Evolutionary conservation across 2,113 vertebrate species (phyloP), one percentile per base, ranked within the genome.

Genomic region (Tamias sibiricus): DNA sequence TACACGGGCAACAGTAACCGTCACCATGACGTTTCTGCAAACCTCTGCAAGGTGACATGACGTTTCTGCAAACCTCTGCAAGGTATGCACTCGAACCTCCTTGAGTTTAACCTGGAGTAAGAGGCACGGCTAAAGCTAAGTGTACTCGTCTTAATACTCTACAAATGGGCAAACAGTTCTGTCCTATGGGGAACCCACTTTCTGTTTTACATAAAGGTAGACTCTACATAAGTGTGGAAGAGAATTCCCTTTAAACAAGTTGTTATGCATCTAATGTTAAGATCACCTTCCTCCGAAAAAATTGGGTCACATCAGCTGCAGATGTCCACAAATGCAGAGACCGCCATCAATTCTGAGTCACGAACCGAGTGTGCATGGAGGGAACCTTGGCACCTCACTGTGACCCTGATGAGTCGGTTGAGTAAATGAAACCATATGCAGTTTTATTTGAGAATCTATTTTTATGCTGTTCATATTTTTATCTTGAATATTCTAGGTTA

Each of bases 361-460:
- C 2, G 3, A 0, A 64, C 44, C 37, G 69, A 14, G 32, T 94
- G 32, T 47, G 14, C 1, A 0, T 6, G 42, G 44, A 52, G 30
- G 4, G 17, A 68, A 20, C 82, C 32, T 84, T 84, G 71, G 47
- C 59, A 88, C 91, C 87, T 91, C 76, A 93, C 6, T 40, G 6
- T 49, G 59, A 81, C 42, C 81, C 68, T 74, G 44, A 66, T 37
- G 54, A 95, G 30, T 35, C 62, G 35, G 35, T 68, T 80, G 64
- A 64, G 6, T 54, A 13, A 54, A 54, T 76, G 54, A 87, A 92
- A 87, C 40, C 68, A 14, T 59, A 30, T 24, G 62, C 19, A 10
- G 28, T 81, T 81, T 90, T 90, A 44, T 72, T 87, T 87, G 68
- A 76, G 8, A 83, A 95, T 75, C n/a, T 76, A 28, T 81, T 95